phyloP scores from a whole-genome alignment of 2,888 invertebrate species.

The Orthosia gracilis region DNA sequence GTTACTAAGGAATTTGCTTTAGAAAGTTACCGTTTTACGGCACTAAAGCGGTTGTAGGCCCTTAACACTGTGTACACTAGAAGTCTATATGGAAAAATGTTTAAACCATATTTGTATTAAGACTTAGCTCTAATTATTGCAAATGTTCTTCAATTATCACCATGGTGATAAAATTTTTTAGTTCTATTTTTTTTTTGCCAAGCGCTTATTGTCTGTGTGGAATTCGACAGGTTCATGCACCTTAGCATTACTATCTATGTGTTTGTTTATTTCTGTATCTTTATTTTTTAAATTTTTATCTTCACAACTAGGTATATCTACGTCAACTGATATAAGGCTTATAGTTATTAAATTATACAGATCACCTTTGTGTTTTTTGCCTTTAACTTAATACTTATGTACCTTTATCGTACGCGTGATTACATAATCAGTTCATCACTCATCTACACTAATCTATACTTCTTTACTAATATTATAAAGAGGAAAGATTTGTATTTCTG shows the following conservation, averaged over 20 bases:
- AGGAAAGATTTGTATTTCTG: too few species aligned
- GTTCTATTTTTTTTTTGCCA: neutral
- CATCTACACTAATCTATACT: too few species aligned
- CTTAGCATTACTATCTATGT: conserved; percentile 19
- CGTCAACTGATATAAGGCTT: conserved; percentile 5
- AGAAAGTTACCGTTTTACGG: too few species aligned
- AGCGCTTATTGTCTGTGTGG: conserved; percentile 19
- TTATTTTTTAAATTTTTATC: conserved; percentile 22
- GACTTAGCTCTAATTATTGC: neutral
- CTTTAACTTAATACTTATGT: conserved; percentile 8
- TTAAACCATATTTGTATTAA: conserved; percentile 1
- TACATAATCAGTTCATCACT: neutral
- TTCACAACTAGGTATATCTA: neutral
- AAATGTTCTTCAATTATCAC: conserved; percentile 27
- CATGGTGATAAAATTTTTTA: neutral
- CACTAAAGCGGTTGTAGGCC: too few species aligned
- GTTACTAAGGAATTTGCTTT: too few species aligned
- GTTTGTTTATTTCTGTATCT: conserved; percentile 31
- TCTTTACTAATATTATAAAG: too few species aligned
- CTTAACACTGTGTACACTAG: neutral
- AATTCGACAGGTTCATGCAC: conserved; percentile 34
- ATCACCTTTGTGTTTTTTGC: conserved; percentile 11
- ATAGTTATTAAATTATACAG: conserved; percentile 20
- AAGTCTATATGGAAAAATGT: conserved; percentile 2
- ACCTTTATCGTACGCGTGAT: neutral